Evolutionary conservation across 1,140 invertebrate species (phyloP).

Genomic region (Geopemphigus sp.): DNA sequence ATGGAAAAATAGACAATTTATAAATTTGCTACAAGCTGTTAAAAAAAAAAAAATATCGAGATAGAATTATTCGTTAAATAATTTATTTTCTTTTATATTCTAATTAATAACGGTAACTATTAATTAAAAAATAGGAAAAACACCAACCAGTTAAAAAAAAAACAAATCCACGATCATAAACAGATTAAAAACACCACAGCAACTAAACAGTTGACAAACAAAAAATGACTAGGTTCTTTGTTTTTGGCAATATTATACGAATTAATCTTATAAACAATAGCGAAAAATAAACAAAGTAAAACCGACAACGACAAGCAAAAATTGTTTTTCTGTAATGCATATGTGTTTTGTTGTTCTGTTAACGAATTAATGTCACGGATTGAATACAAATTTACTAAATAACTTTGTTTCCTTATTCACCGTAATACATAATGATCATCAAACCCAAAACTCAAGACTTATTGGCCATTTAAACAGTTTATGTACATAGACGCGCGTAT

Average conservation of each 20-base stretch:
- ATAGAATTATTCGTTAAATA: no score
- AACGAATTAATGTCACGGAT: neutral
- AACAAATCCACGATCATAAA: neutral
- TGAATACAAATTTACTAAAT: no score
- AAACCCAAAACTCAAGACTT: constrained; percentile 8
- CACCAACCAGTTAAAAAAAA: constrained; percentile 15
- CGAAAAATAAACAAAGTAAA: neutral
- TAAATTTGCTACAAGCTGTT: no score
- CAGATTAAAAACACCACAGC: neutral
- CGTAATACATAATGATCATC: neutral
- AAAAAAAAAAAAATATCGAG: no score
- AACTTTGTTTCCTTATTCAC: neutral
- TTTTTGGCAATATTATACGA: constrained; percentile 18
- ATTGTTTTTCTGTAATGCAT: neutral
- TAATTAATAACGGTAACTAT: neutral
- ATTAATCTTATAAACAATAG: neutral
- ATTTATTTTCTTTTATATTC: no score
- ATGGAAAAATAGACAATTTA: no score
- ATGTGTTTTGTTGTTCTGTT: neutral
- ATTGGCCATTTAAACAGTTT: neutral
- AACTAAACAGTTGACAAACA: neutral
- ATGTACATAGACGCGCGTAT: no score
- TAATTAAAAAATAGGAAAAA: neutral
- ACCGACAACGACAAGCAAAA: neutral
- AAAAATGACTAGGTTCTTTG: constrained; percentile 25